Conservation (phyloP, 2,888 invertebrate species). For the Amphipoea lucens region DNA sequence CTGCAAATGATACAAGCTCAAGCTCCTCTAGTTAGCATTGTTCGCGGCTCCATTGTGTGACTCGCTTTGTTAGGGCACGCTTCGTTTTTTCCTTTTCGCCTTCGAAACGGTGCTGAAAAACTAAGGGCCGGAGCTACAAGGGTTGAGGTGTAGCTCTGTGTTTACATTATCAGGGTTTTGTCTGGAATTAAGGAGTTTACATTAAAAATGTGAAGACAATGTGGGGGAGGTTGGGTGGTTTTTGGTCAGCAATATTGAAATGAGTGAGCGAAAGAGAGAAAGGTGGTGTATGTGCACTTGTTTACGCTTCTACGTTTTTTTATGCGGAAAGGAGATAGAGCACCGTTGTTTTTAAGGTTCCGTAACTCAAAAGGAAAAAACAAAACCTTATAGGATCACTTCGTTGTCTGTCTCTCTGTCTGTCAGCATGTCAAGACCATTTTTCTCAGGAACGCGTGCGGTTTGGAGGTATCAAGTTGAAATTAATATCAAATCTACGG, state of each 20-base stretch:
- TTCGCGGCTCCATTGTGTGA: conserved; percentile 85
- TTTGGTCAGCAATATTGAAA: neutral
- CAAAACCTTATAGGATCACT: neutral
- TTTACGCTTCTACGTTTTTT: neutral
- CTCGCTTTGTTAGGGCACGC: conserved; percentile 88
- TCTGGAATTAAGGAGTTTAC: conserved; percentile 48
- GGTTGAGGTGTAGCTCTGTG: conserved; percentile 65
- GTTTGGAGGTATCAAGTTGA: neutral
- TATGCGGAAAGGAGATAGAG: too few species aligned
- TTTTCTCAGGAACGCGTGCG: neutral
- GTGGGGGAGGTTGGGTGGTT: conserved; percentile 12
- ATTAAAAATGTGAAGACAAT: conserved; percentile 27
- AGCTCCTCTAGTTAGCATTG: conserved; percentile 87
- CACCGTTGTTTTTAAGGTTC: neutral
- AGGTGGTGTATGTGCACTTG: neutral
- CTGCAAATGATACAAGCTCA: conserved; percentile 85
- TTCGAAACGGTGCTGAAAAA: conserved; percentile 80
- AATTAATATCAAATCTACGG: neutral
- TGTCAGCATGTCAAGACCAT: neutral
- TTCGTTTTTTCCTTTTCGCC: conserved; percentile 86
- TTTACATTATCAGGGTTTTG: conserved; percentile 62
- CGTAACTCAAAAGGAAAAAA: neutral
- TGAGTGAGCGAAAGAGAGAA: neutral
- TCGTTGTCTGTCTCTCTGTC: neutral
- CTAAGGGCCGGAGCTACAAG: conserved; percentile 61